These are phyloP conservation scores for Philotrypesis tridentata DNA, from an alignment of 1,140 invertebrate species.

Conservation along the genomic window DNA sequence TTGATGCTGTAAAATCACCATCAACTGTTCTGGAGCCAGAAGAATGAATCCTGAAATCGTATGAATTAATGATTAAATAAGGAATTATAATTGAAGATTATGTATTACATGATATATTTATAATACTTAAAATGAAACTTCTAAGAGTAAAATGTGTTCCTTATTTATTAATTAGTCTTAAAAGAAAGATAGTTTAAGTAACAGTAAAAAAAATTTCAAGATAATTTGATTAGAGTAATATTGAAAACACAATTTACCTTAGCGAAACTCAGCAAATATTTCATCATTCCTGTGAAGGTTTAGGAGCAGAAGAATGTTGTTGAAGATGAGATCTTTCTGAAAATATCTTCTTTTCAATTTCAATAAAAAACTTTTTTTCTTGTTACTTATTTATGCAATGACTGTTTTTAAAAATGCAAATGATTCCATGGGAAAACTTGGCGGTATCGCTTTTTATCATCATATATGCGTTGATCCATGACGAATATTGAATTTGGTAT, in stretches of 20 bases:
- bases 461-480: not conserved
- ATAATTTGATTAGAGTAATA: not conserved
- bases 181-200: not conserved
- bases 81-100: not conserved
- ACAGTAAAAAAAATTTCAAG: not conserved
- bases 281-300: not conserved
- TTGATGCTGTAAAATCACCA: not conserved
- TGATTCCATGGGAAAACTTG: not conserved
- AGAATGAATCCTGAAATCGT: not conserved
- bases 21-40: not conserved
- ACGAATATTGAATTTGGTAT: not conserved
- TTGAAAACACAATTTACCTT: not conserved
- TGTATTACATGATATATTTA: too few relatives aligned
- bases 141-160: not conserved
- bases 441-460: not conserved
- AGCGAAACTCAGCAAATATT: not conserved
- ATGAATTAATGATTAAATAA: not conserved
- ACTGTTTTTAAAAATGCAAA: not conserved
- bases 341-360: not conserved
- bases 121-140: not conserved
- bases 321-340: not conserved
- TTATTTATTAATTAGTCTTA: not conserved
- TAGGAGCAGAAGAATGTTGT: not conserved
- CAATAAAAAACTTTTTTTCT: not conserved
- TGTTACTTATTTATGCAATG: not conserved